phyloP scores from a whole-genome alignment of 2,113 vertebrate genomes.

The Phodopus roborovskii region DNA sequence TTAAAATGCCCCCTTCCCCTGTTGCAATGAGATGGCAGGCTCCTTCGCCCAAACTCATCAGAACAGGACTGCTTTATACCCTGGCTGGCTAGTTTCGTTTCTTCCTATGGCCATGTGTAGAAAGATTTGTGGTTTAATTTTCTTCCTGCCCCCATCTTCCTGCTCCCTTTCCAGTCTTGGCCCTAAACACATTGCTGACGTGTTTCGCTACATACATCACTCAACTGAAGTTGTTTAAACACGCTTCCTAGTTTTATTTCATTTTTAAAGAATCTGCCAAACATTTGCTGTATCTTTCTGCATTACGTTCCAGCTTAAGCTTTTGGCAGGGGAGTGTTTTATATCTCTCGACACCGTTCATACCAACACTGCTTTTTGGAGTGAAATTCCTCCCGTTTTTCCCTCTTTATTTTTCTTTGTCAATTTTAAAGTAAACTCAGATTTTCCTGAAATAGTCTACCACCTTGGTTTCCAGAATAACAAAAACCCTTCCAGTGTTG shows the following conservation, averaged over 20 bases:
- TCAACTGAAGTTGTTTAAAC: conserved; percentile 66
- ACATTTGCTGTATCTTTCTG: conserved; percentile 63
- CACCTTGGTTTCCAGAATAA: conserved; percentile 21
- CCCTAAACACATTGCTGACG: conserved; percentile 49
- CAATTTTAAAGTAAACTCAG: conserved; percentile 45
- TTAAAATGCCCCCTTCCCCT: neutral
- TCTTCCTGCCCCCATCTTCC: conserved; percentile 28
- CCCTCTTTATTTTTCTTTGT: conserved; percentile 24
- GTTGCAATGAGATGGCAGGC: conserved; percentile 47
- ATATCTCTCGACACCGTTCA: conserved; percentile 61
- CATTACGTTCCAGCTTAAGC: conserved; percentile 65
- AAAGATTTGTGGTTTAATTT: conserved; percentile 72
- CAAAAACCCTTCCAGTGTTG: neutral
- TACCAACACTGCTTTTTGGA: conserved; percentile 53
- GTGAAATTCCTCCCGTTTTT: conserved; percentile 18
- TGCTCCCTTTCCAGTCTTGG: conserved; percentile 66
- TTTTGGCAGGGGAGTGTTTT: conserved; percentile 74
- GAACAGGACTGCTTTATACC: conserved; percentile 59
- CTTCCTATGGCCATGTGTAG: conserved; percentile 27
- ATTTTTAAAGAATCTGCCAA: conserved; percentile 65
- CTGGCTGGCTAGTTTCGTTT: conserved; percentile 43
- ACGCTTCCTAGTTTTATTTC: conserved; percentile 66
- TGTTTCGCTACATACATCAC: conserved; percentile 68
- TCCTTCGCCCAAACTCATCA: conserved; percentile 43
- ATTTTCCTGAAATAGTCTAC: neutral